These are phyloP conservation scores for Neostethus bicornis DNA, from an alignment of 2,797 vertebrate genomes.

Conservation along the genomic window DNA sequence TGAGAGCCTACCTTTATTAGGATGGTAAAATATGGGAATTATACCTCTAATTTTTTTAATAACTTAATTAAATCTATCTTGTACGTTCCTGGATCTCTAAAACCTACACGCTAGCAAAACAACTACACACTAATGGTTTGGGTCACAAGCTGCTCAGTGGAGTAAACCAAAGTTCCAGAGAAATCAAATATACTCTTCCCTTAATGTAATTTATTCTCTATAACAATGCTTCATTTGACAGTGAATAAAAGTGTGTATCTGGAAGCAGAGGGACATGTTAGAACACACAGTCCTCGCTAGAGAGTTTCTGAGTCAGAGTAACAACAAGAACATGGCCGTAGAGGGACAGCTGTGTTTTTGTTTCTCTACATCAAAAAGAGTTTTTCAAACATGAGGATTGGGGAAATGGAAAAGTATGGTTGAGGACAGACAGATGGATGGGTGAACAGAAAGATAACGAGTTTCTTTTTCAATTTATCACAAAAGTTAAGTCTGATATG, in stretches of 20 bases:
- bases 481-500: no score
- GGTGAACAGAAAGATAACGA: no score
- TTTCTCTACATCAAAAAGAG: no score
- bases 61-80: conserved; percentile 12
- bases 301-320: conserved; percentile 34
- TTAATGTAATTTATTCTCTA: conserved; percentile 13
- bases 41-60: conserved; percentile 20
- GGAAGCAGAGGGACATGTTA: conserved; percentile 18
- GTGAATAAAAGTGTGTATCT: conserved; percentile 1
- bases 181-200: conserved; percentile 21
- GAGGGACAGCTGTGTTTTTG: conserved; percentile 37
- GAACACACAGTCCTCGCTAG: conserved; percentile 18
- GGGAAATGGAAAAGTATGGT: no score
- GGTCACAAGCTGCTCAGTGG: conserved; percentile 8
- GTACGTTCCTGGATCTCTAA: not conserved
- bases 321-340: conserved; percentile 10
- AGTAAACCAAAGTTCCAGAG: conserved; percentile 2
- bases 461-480: no score
- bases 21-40: not conserved
- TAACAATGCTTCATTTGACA: not conserved
- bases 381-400: no score
- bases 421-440: no score
- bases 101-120: not conserved
- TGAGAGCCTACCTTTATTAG: not conserved
- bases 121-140: not conserved